These are phyloP conservation scores for Lycophotia porphyrea DNA, from an alignment of 2,888 invertebrate species.

Conservation along the genomic window DNA sequence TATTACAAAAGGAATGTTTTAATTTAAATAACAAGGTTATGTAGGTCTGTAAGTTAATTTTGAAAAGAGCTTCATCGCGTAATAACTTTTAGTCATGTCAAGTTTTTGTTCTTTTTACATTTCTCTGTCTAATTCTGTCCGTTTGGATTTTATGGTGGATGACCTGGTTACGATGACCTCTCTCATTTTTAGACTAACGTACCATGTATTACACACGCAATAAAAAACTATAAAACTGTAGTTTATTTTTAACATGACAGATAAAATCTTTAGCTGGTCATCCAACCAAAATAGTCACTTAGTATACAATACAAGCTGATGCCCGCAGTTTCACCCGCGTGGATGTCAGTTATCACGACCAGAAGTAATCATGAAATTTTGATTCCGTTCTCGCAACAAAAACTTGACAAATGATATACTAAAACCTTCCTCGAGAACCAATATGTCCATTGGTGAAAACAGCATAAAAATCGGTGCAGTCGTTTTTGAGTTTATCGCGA, in stretches of 20 bases:
- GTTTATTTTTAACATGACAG: neutral
- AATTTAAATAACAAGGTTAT: neutral
- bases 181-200: neutral
- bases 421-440: too few species aligned
- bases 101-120: neutral
- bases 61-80: constrained; percentile 32
- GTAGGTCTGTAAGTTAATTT: constrained; percentile 2
- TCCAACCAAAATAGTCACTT: neutral
- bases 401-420: too few species aligned
- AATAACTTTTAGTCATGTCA: constrained; percentile 17
- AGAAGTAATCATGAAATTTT: too few species aligned
- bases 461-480: too few species aligned
- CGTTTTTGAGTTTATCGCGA: too few species aligned
- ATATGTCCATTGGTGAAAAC: too few species aligned
- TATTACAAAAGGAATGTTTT: neutral
- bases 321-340: too few species aligned
- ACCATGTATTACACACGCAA: constrained; percentile 7
- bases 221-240: neutral
- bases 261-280: too few species aligned
- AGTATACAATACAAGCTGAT: too few species aligned
- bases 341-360: too few species aligned
- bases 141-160: constrained; percentile 21
- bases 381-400: too few species aligned
- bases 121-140: constrained; percentile 11
- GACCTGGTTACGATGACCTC: constrained; percentile 23